Conservation (phyloP, 2,113 vertebrate species). For the Uropsilus gracilis region DNA sequence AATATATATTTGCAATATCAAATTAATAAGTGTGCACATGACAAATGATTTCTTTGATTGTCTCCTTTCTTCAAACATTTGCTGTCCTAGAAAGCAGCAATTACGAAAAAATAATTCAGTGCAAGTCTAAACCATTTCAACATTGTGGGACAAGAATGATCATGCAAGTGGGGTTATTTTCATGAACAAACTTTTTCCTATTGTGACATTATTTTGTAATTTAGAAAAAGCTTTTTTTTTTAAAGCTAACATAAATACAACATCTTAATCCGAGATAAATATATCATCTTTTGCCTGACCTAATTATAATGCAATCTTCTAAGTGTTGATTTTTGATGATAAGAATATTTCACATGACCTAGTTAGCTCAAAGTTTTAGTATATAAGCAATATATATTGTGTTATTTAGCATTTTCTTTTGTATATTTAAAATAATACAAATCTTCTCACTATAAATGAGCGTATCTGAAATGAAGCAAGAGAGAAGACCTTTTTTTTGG, state of each 20-base stretch:
- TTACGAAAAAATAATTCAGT: neutral
- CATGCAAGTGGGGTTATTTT: neutral
- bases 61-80: neutral
- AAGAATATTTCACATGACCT: neutral
- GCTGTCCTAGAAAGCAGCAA: neutral
- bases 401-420: neutral
- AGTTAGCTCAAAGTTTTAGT: neutral
- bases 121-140: neutral
- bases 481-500: too few species aligned
- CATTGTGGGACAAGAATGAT: neutral
- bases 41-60: neutral
- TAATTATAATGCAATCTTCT: neutral
- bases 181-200: neutral
- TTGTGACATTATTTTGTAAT: neutral
- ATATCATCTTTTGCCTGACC: neutral
- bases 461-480: neutral
- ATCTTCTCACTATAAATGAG: neutral
- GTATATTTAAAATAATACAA: conserved; percentile 27
- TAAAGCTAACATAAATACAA: too few species aligned
- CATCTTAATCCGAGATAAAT: neutral
- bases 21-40: neutral
- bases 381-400: neutral
- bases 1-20: neutral
- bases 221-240: neutral
- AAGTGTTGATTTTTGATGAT: neutral